Percentiles rank a stretch among this genome's conserved stretches.
phyloP scores from a whole-genome alignment of 2,797 vertebrate genomes.

The Alectoris magna region DNA sequence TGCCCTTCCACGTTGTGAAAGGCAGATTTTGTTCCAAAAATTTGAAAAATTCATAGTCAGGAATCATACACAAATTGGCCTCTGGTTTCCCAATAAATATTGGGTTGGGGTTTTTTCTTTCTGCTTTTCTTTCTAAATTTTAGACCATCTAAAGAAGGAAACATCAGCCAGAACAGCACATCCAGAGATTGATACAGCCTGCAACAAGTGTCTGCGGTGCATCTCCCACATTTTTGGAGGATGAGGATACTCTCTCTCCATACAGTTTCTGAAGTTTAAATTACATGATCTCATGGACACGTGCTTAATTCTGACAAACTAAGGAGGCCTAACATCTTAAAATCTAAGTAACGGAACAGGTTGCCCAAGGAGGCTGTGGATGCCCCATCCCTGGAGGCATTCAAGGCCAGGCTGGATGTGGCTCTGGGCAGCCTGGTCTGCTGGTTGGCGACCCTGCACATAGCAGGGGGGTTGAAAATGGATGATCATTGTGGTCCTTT shows the following conservation, averaged over 20 bases:
- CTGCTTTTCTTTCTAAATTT: neutral
- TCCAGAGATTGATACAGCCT: neutral
- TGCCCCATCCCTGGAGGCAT: too few relatives aligned
- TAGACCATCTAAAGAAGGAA: neutral
- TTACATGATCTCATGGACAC: neutral
- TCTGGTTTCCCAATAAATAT: neutral
- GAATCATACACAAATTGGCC: neutral
- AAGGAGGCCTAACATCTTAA: neutral
- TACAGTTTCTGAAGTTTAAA: neutral
- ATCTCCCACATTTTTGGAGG: neutral
- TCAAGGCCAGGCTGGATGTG: too few relatives aligned
- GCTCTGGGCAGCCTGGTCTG: too few relatives aligned
- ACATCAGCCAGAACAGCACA: neutral
- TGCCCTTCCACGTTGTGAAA: neutral
- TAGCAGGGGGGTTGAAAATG: too few relatives aligned
- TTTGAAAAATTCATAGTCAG: neutral
- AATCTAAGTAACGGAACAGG: neutral
- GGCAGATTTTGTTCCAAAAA: neutral
- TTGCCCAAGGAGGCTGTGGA: too few relatives aligned
- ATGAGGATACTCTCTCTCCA: neutral
- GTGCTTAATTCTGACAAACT: neutral
- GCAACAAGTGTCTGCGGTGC: neutral
- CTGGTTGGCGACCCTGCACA: too few relatives aligned
- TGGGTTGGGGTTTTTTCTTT: neutral
- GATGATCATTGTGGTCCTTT: too few relatives aligned